Evolutionary conservation across 2,888 invertebrate genomes (phyloP).

Genomic region (Drepanosiphum platanoidis): DNA sequence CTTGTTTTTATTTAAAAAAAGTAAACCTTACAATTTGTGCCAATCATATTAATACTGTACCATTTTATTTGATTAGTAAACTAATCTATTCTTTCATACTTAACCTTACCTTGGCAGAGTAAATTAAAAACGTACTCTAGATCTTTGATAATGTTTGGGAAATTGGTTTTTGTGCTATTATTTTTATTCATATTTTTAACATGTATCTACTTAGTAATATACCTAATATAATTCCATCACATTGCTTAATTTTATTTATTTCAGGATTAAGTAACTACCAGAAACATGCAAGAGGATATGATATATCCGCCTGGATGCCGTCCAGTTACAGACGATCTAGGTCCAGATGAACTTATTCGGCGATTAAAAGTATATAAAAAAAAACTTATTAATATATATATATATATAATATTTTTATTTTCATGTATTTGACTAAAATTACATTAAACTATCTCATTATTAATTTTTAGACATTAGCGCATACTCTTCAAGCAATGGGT

Average conservation of each 20-base stretch:
- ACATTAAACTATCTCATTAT: background rate
- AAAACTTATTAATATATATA: too few species aligned
- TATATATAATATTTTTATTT: background rate
- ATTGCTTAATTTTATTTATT: background rate
- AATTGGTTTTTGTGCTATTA: too few species aligned
- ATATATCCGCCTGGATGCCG: slow-evolving; percentile 95
- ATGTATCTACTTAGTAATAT: background rate
- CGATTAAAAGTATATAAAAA: slow-evolving; percentile 81
- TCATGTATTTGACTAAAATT: slow-evolving; percentile 1
- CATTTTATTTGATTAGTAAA: too few species aligned
- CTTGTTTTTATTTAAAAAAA: too few species aligned
- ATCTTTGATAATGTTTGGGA: too few species aligned
- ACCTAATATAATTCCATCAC: background rate
- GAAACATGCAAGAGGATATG: slow-evolving; percentile 69
- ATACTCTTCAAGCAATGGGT: slow-evolving; percentile 94
- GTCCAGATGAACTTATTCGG: slow-evolving; percentile 93
- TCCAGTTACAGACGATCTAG: slow-evolving; percentile 92
- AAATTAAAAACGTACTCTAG: too few species aligned
- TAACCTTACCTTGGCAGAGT: too few species aligned
- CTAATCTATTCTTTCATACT: too few species aligned
- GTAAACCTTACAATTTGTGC: too few species aligned
- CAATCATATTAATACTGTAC: too few species aligned
- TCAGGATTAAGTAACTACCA: slow-evolving; percentile 6
- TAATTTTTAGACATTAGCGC: slow-evolving; percentile 79
- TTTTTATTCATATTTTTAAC: background rate